A percentile compares a stretch with the other conserved stretches of the same genome.
These are phyloP conservation scores for Proisotoma minuta DNA, from an alignment of 2,888 invertebrate genomes.

Conservation along the genomic window DNA sequence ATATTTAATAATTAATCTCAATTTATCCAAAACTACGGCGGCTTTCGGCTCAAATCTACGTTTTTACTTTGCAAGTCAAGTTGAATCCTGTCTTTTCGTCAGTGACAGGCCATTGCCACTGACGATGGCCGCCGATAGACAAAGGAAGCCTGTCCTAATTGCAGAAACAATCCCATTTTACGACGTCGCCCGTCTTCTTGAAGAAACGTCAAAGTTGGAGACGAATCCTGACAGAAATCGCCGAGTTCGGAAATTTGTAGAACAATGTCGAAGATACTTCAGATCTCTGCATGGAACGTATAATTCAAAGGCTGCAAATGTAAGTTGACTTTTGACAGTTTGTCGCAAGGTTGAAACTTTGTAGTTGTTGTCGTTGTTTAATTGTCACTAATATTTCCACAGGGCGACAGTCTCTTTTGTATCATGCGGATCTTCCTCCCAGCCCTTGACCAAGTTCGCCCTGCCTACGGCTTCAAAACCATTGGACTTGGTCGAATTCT, in stretches of 20 bases:
- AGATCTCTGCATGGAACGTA: slow-evolving; percentile 24
- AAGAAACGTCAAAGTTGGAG: slow-evolving; percentile 13
- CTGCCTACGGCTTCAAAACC: slow-evolving; percentile 39
- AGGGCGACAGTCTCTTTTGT: slow-evolving; percentile 45
- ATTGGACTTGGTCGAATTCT: slow-evolving; percentile 32
- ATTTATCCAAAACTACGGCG: no score
- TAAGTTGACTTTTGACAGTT: slow-evolving; percentile 14
- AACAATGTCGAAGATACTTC: slow-evolving; percentile 24
- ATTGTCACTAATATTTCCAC: slow-evolving; percentile 4
- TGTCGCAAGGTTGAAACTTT: not conserved
- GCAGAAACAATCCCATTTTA: slow-evolving; percentile 23
- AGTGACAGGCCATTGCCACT: no score
- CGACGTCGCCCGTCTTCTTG: slow-evolving; percentile 28
- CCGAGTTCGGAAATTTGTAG: slow-evolving; percentile 23
- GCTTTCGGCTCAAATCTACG: no score
- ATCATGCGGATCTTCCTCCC: slow-evolving; percentile 37
- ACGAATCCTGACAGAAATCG: slow-evolving; percentile 19
- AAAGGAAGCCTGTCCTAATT: no score
- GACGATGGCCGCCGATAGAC: no score
- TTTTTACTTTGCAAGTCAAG: no score
- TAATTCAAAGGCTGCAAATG: slow-evolving; percentile 31
- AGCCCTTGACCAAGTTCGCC: slow-evolving; percentile 31
- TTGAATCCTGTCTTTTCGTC: no score
- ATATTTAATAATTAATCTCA: no score
- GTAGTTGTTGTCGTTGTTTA: not conserved